phyloP scores from a whole-genome alignment of 2,888 invertebrate genomes.

The Tachystola acroxantha region DNA sequence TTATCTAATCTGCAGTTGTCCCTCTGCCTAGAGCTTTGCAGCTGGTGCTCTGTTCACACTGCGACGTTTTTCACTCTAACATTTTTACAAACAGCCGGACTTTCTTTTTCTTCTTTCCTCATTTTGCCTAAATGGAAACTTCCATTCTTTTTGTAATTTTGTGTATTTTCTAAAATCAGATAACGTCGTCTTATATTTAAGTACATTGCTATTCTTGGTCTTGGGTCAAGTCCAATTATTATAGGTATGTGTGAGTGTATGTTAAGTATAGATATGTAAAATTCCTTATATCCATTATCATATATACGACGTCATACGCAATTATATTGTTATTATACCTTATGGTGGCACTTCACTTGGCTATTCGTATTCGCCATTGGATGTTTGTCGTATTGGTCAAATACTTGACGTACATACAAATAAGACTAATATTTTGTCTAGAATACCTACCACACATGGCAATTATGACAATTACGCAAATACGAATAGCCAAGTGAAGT shows the following conservation, averaged over 20 bases:
- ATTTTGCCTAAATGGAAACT: conserved; percentile 11
- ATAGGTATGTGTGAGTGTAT: not conserved
- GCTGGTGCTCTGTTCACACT: conserved; percentile 18
- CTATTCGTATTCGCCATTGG: no score
- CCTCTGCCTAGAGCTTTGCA: conserved; percentile 16
- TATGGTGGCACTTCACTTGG: no score
- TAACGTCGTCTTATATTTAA: not conserved
- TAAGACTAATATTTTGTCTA: no score
- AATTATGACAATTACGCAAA: no score
- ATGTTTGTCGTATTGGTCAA: no score
- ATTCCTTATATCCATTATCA: no score
- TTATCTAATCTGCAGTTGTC: conserved; percentile 23
- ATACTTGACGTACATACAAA: no score
- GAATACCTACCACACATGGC: no score
- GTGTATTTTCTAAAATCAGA: not conserved
- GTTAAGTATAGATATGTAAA: not conserved
- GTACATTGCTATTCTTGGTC: not conserved
- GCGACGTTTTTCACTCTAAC: conserved; percentile 14
- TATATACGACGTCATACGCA: no score
- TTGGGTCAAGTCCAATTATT: not conserved
- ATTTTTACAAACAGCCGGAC: conserved; percentile 15
- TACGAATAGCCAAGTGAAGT: no score
- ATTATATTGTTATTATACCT: no score
- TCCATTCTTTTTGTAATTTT: conserved; percentile 4
- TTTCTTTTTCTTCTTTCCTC: conserved; percentile 11